Percentiles rank a stretch among this genome's conserved stretches.
Evolutionary conservation across 2,797 vertebrate genomes (phyloP).

Genomic region (Rhynchonycteris naso): DNA sequence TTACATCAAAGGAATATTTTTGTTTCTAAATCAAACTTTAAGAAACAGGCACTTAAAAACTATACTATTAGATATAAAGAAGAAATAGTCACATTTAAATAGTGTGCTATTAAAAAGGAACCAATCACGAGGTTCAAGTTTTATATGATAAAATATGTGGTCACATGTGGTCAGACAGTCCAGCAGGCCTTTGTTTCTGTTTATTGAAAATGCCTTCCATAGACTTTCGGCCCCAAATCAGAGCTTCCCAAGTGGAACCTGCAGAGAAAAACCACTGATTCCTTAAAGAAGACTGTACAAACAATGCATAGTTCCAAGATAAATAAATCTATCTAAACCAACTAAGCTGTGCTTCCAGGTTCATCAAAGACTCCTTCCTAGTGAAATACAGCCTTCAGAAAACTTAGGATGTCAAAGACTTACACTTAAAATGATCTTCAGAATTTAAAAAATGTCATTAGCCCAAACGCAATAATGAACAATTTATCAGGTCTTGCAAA

Average conservation of each 20-base stretch:
- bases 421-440: conserved; percentile 29
- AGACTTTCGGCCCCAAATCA: conserved; percentile 48
- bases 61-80: conserved; percentile 4
- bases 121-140: not conserved
- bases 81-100: not conserved
- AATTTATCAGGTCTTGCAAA: conserved; percentile 30
- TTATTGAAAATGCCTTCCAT: conserved; percentile 61
- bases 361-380: conserved; percentile 29
- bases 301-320: conserved; percentile 56
- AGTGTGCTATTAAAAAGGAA: conserved; percentile 37
- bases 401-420: conserved; percentile 10
- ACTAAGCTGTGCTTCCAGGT: conserved; percentile 22
- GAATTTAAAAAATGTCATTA: conserved; percentile 2
- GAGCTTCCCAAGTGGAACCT: conserved; percentile 57
- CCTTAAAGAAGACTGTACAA: conserved; percentile 62
- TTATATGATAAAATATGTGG: not conserved
- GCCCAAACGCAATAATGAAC: conserved; percentile 1
- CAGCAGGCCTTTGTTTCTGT: not conserved
- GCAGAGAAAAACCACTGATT: conserved; percentile 40
- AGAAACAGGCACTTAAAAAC: conserved; percentile 34
- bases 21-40: conserved; percentile 42
- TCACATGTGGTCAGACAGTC: not conserved
- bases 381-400: conserved; percentile 14
- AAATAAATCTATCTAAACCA: conserved; percentile 56
- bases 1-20: not conserved